Evolutionary conservation across 2,888 invertebrate genomes (phyloP), one percentile per base, ranked within the genome.

Genomic region (Lepidonotus clava): DNA sequence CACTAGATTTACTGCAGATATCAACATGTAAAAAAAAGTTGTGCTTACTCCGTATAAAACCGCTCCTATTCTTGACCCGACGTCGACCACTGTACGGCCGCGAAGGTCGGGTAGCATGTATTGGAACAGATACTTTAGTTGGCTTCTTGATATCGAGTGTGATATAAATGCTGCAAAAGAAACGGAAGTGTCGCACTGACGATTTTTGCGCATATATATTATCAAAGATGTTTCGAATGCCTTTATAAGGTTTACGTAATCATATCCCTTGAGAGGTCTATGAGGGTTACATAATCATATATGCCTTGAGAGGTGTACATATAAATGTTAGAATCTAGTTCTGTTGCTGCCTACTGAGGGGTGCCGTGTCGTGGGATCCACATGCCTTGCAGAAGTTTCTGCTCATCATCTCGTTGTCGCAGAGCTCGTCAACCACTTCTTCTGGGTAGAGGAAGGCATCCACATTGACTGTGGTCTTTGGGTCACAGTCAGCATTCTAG

Each of bases 361-460:
- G 95, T 89, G 94, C 92, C 0, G 95, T 94, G 86, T 95, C 93
- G 66, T 93, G 93, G 0, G 95, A 95, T n/a, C 94, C 94, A 92
- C 96, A 96, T 34, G 95, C 91, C 21, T 90, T 89, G 90, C 96
- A 96, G 91, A 95, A 96, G 88, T 95, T 94, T 87, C 95, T 93
- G 56, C 94, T 92, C 56, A 96, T 87, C 89, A 94, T 92, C 38
- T 95, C 95, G 34, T 94, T 93, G 67, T 95, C 95, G 56, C 94
- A 95, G n/a, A 96, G 92, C n/a, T 94, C 92, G 83, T 96, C 96
- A 18, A 96, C 94, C 88, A 95, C 95, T 24, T 95, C 95, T 88
- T 96, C 96, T 90, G 96, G 96, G 94, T 96, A 96, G 0, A 97
- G 94, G 91, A 97, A 97, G 66, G 96, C 96, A 94, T 97, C 97